These are phyloP conservation scores for Burhinus oedicnemus DNA, from an alignment of 2,113 vertebrate genomes.

Conservation along the genomic window DNA sequence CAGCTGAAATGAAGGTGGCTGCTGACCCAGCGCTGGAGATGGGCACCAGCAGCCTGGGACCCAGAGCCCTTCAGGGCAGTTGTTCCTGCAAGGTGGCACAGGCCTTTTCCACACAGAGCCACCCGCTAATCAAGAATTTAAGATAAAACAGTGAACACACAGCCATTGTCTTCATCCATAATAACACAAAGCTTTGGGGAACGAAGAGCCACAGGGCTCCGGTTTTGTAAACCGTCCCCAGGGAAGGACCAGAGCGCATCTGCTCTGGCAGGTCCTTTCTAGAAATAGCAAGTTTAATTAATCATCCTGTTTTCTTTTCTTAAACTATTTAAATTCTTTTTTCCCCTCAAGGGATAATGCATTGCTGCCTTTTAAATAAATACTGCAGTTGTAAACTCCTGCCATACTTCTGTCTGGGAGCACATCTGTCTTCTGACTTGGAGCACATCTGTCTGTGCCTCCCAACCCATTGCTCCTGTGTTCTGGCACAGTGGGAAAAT, in stretches of 20 bases:
- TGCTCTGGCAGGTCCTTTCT: conserved; percentile 44
- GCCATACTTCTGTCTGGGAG: conserved; percentile 53
- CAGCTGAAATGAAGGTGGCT: not conserved
- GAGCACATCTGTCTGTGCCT: conserved; percentile 64
- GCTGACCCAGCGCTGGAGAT: not conserved
- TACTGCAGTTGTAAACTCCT: conserved; percentile 40
- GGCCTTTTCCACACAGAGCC: not conserved
- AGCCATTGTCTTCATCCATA: not conserved
- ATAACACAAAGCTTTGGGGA: not conserved
- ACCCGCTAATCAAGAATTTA: not conserved
- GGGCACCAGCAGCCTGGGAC: not conserved
- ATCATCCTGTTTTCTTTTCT: conserved; percentile 54
- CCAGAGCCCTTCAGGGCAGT: not conserved
- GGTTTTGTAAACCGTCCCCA: not conserved
- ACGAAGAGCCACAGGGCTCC: not conserved
- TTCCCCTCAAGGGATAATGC: conserved; percentile 34
- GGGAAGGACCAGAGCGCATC: not conserved
- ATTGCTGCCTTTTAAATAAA: conserved; percentile 66
- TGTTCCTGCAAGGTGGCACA: not conserved
- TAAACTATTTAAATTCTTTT: conserved; percentile 34
- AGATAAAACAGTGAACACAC: not conserved
- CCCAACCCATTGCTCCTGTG: not conserved
- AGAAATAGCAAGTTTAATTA: conserved; percentile 59
- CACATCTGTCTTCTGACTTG: conserved; percentile 55
- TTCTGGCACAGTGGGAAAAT: conserved; percentile 6